phyloP scores from a whole-genome alignment of 1,140 invertebrate species.

The Bombus confusus region DNA sequence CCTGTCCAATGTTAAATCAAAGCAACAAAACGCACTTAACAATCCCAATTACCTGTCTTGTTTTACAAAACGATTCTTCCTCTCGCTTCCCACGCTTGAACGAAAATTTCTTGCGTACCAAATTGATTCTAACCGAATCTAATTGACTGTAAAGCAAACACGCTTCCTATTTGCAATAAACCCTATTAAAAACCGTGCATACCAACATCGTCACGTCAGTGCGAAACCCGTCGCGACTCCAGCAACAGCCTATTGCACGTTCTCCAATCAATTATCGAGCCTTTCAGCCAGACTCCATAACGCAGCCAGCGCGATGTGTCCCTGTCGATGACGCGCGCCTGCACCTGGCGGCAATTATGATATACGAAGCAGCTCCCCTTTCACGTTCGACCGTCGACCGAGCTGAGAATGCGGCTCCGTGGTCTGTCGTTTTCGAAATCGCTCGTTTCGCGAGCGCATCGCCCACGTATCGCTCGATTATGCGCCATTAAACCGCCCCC shows the following conservation, averaged over 20 bases:
- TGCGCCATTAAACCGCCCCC: slow-evolving; percentile 39
- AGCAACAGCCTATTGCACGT: neutral
- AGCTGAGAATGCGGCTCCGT: slow-evolving; percentile 35
- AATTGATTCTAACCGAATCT: no score
- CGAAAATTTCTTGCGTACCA: neutral
- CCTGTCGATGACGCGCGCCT: slow-evolving; percentile 1
- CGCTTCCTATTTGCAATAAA: neutral
- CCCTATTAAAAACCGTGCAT: neutral
- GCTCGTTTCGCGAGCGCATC: slow-evolving; percentile 37
- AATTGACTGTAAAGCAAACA: no score
- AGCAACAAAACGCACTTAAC: no score
- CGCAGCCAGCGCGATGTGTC: neutral
- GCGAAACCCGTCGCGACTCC: neutral
- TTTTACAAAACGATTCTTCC: neutral
- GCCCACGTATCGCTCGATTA: slow-evolving; percentile 53
- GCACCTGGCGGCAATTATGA: slow-evolving; percentile 48
- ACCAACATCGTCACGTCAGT: neutral
- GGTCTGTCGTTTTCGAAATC: slow-evolving; percentile 44
- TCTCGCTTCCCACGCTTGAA: neutral
- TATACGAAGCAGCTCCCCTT: slow-evolving; percentile 30
- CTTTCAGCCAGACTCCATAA: neutral
- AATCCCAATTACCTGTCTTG: neutral
- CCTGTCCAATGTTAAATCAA: neutral
- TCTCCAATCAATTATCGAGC: slow-evolving; percentile 4
- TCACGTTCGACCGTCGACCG: slow-evolving; percentile 1